Evolutionary conservation across 1,140 invertebrate genomes (phyloP), one percentile per base, ranked within the genome.

Genomic region (Drosophila subobscura): DNA sequence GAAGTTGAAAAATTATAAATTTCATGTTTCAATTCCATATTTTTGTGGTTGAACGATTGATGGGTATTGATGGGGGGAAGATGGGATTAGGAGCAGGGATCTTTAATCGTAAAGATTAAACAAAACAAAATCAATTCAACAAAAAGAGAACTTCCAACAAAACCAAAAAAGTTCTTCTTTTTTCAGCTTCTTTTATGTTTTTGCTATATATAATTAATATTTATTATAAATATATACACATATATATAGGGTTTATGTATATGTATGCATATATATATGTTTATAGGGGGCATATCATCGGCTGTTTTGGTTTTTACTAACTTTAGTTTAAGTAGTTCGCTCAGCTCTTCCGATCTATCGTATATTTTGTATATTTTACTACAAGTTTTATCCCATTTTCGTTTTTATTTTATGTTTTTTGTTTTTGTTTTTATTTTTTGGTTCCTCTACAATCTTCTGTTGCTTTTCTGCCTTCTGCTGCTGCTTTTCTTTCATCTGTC

Each of bases 11-110:
- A 59, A 66, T 46, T 27, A 37, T 42, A 27, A 71, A 51, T 75
- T 64, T 42, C 33, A 72, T 79, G 57, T 85, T 23, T 90, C 89
- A 90, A 90, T 90, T 90, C 89, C 89, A 75, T 90, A 75, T 90
- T 67, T 37, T 37, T 27, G 25, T 27, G 73, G 64, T 66, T 66
- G 49, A 67, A 67, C 33, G 56, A 61, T 58, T 22, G 53, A 25
- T 51, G 52, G 37, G 40, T 67, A 56, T n/a, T n/a, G 29, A 53
- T 5, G 25, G 41, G 27, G 12, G 53, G 40, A 20, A 20, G 23
- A 40, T 46, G 16, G 8, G 33, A 44, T 14, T 45, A 8, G 4
- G 12, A 40, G 22, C 20, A 12, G 20, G 41, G 14, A 25, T 44
- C 12, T 10, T 37, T 12, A 71, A 77, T 37, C 54, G 59, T 55